Evolutionary conservation across 2,888 invertebrate species (phyloP).

Genomic region (Sphaerophoria taeniata): DNA sequence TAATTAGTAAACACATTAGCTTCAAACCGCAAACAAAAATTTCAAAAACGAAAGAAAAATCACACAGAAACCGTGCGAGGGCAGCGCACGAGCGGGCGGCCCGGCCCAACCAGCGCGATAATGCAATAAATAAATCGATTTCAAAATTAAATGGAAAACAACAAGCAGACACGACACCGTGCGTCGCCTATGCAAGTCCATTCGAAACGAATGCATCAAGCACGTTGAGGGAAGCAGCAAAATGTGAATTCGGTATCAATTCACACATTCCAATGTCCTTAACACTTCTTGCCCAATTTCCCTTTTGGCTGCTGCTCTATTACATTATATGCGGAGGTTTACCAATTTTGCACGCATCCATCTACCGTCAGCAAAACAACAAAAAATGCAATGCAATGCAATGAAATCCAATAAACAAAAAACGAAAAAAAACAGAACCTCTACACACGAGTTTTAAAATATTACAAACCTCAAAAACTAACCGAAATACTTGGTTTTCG

Average conservation of each 20-base stretch:
- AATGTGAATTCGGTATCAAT: slow-evolving; percentile 35
- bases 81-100: too few species aligned
- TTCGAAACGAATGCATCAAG: neutral
- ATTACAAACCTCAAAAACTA: slow-evolving; percentile 73
- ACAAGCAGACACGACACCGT: slow-evolving; percentile 18
- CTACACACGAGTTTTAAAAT: slow-evolving; percentile 45
- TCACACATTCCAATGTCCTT: slow-evolving; percentile 48
- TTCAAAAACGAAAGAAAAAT: slow-evolving; percentile 21
- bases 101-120: slow-evolving; percentile 35
- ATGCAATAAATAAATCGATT: slow-evolving; percentile 73
- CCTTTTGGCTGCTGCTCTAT: neutral
- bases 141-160: slow-evolving; percentile 67
- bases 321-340: slow-evolving; percentile 31
- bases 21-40: slow-evolving; percentile 64
- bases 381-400: slow-evolving; percentile 2
- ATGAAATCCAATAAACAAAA: slow-evolving; percentile 43
- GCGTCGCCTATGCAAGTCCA: neutral
- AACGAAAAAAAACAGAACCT: slow-evolving; percentile 7
- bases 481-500: slow-evolving; percentile 49
- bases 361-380: slow-evolving; percentile 10
- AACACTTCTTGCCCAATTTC: neutral
- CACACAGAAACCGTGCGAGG: slow-evolving; percentile 10
- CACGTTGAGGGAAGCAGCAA: neutral
- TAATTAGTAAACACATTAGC: slow-evolving; percentile 72
- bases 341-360: slow-evolving; percentile 62